phyloP scores from a whole-genome alignment of 64 coral and sea anemone species.

The Montipora efflorescens region DNA sequence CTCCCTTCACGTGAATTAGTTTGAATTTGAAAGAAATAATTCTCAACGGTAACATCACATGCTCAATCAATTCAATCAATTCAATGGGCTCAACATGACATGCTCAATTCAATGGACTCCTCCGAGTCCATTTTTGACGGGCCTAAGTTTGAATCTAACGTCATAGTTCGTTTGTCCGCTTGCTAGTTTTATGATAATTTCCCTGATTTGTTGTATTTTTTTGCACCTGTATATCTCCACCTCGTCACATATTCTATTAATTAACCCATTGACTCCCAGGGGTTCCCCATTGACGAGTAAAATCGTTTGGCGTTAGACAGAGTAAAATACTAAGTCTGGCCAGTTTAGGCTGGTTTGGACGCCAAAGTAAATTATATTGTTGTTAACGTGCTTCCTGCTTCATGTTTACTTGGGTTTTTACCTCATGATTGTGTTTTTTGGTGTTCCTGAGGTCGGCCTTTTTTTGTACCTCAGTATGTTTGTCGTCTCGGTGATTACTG shows the following conservation, averaged over 20 bases:
- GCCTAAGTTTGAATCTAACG: neutral
- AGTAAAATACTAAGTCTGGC: too few relatives aligned
- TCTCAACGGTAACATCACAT: slow-evolving; percentile 3
- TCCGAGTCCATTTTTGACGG: slow-evolving; percentile 15
- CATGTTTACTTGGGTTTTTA: neutral
- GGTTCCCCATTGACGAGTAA: too few relatives aligned
- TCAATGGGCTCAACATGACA: neutral
- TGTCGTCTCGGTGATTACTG: slow-evolving; percentile 4
- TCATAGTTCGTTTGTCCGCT: neutral
- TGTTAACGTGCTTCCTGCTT: neutral
- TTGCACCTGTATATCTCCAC: neutral
- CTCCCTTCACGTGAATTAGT: slow-evolving; percentile 1
- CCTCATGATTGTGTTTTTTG: slow-evolving; percentile 2
- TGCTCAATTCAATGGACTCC: neutral
- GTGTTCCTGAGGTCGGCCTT: neutral
- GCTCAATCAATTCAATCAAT: neutral
- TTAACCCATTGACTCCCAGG: too few relatives aligned
- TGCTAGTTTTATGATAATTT: neutral
- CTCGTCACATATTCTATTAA: neutral
- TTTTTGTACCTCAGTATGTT: slow-evolving; percentile 4
- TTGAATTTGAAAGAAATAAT: neutral
- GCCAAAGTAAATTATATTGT: neutral
- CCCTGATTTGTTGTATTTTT: neutral
- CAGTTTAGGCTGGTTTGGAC: too few relatives aligned
- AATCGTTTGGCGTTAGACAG: too few relatives aligned